Evolutionary conservation across 2,888 invertebrate species (phyloP).

Genomic region (Tenthredo livida): DNA sequence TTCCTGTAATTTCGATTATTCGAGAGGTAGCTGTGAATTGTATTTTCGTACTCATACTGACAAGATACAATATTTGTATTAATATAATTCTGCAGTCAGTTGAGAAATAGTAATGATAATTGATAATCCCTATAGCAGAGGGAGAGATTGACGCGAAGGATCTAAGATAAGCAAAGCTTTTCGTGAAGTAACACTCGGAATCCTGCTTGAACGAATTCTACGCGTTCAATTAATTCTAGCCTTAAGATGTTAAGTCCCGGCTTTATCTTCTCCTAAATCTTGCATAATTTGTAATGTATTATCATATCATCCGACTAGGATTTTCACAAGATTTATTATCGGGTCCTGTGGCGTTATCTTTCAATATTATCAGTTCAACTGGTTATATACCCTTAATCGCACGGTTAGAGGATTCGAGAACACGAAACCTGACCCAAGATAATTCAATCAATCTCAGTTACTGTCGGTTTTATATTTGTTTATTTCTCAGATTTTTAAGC

Average conservation of each 20-base stretch:
- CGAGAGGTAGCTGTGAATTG: not conserved
- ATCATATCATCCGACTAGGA: not conserved
- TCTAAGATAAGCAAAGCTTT: constrained; percentile 26
- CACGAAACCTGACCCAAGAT: not conserved
- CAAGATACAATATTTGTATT: not conserved
- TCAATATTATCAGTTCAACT: not conserved
- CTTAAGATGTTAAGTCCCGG: constrained; percentile 30
- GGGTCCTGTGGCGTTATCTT: not conserved
- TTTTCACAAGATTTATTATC: not conserved
- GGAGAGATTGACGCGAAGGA: not conserved
- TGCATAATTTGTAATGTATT: constrained; percentile 39
- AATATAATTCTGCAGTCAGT: not conserved
- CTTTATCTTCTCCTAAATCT: constrained; percentile 26
- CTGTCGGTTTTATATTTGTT: not conserved
- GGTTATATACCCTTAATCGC: not conserved
- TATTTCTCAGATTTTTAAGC: not conserved
- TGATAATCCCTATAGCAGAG: not conserved
- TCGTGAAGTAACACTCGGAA: constrained; percentile 17
- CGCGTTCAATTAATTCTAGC: constrained; percentile 37
- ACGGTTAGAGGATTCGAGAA: not conserved
- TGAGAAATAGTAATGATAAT: constrained; percentile 2
- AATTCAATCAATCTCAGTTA: not conserved
- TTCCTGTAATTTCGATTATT: not conserved
- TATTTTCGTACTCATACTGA: not conserved
- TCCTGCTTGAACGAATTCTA: constrained; percentile 19